Evolutionary conservation across 1,140 invertebrate species (phyloP).

Genomic region (Phocides pigmalion): DNA sequence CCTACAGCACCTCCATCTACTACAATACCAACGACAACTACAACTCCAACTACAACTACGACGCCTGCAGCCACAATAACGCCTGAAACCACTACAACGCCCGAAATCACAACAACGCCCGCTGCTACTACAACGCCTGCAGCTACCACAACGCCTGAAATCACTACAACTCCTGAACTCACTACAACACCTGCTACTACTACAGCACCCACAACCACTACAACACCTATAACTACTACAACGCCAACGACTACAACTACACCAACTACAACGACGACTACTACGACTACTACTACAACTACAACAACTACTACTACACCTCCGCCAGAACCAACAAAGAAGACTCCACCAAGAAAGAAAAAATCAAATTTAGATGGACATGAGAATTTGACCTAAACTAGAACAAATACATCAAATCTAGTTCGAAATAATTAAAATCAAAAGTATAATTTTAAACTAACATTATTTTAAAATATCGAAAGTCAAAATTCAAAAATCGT

Average conservation of each 20-base stretch:
- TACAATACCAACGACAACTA: constrained; percentile 22
- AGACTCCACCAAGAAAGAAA: constrained; percentile 25
- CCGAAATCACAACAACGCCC: constrained; percentile 20
- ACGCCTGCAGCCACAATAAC: constrained; percentile 31
- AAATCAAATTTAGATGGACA: constrained; percentile 39
- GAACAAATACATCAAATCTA: too few species aligned
- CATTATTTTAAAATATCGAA: too few species aligned
- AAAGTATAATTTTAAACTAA: too few species aligned
- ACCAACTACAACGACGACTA: constrained; percentile 1
- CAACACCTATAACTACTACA: constrained; percentile 4
- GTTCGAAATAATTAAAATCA: too few species aligned
- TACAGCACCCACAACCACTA: too few species aligned
- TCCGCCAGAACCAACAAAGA: constrained; percentile 33
- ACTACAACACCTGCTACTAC: too few species aligned
- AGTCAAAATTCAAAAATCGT: too few species aligned
- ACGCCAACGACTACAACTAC: constrained; percentile 36
- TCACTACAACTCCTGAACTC: too few species aligned
- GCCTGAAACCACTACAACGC: constrained; percentile 24
- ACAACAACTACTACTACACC: neutral
- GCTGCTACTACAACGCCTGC: constrained; percentile 33
- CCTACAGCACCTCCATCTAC: constrained; percentile 36
- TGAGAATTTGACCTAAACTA: constrained; percentile 45
- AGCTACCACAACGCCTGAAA: constrained; percentile 34
- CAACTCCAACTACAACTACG: constrained; percentile 26
- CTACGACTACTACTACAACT: too few species aligned